A percentile compares a stretch with the other conserved stretches of the same genome.
Conservation (phyloP, 2,113 vertebrate genomes). For the Ictalurus punctatus region DNA sequence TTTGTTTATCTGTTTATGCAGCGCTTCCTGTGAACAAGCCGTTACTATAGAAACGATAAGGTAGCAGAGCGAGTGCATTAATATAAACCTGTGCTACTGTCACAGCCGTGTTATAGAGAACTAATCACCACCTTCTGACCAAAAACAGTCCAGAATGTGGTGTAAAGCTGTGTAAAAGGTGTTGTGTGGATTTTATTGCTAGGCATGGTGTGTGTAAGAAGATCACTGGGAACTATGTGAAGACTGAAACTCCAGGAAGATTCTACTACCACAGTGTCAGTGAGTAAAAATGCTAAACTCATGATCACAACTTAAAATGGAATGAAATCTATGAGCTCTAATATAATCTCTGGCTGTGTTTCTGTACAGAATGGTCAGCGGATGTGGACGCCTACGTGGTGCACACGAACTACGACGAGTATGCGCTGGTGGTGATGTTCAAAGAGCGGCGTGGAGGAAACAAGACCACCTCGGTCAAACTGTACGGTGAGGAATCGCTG, state of each 20-base stretch:
- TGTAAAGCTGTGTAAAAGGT: not conserved
- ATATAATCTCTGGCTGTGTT: not conserved
- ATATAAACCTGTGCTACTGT: not conserved
- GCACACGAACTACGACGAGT: constrained; percentile 88
- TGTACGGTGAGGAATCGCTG: constrained; percentile 65
- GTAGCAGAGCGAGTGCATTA: not conserved
- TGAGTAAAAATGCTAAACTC: constrained; percentile 46
- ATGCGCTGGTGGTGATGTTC: constrained; percentile 78
- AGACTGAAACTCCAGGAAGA: constrained; percentile 68
- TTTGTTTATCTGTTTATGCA: too few relatives aligned
- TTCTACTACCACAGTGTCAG: constrained; percentile 63
- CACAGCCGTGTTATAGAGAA: not conserved
- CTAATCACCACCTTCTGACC: not conserved
- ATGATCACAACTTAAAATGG: not conserved
- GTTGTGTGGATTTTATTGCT: constrained; percentile 49
- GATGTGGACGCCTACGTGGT: constrained; percentile 80
- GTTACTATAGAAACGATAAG: not conserved
- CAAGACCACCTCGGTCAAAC: constrained; percentile 71
- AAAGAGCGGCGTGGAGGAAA: constrained; percentile 69
- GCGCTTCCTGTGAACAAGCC: not conserved
- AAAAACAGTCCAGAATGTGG: not conserved
- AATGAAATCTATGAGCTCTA: not conserved
- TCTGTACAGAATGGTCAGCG: constrained; percentile 71
- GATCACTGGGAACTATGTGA: constrained; percentile 59
- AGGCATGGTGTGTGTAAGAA: constrained; percentile 64